Evolutionary conservation across 2,113 vertebrate genomes (phyloP).

Genomic region (Halichoerus grypus): DNA sequence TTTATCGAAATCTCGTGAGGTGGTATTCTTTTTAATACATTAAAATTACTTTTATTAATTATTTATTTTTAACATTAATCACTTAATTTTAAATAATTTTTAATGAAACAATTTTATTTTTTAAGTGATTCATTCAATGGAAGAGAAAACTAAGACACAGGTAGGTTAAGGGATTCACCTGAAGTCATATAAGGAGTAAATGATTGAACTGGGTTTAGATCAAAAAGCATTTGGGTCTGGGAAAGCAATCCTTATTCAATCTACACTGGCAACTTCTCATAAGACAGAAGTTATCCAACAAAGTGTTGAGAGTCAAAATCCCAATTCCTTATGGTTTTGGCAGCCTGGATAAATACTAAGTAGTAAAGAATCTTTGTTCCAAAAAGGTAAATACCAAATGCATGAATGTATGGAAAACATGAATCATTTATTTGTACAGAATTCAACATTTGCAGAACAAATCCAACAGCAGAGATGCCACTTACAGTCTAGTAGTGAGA

Average conservation of each 20-base stretch:
- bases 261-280: not conserved
- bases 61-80: not conserved
- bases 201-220: not conserved
- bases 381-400: not conserved
- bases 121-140: not conserved
- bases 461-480: not conserved
- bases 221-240: not conserved
- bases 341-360: not conserved
- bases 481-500: not conserved
- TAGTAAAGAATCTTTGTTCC: not conserved
- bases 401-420: not conserved
- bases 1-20: not conserved
- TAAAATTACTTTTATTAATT: not conserved
- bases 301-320: not conserved
- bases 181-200: not conserved
- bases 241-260: not conserved
- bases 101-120: not conserved
- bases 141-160: not conserved
- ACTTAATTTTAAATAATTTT: not conserved
- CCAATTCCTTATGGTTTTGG: not conserved
- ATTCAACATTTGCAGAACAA: not conserved
- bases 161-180: not conserved
- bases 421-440: not conserved
- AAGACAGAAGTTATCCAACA: not conserved
- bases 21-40: not conserved